Conservation (phyloP, 2,797 vertebrate species). For the Onychomys torridus region DNA sequence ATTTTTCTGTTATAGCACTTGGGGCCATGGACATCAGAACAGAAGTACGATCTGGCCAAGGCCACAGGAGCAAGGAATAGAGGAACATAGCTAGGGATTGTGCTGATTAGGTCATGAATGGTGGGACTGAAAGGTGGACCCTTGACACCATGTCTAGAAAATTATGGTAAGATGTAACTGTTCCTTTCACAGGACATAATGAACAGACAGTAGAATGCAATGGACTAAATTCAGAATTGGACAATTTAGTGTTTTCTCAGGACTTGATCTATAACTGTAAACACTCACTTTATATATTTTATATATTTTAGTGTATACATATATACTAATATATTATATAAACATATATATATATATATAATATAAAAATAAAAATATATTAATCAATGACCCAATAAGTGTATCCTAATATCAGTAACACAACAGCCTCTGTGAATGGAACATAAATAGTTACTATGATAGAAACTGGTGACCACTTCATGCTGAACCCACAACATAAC, state of each 20-base stretch:
- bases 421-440: neutral
- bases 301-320: neutral
- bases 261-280: neutral
- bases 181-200: neutral
- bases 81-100: neutral
- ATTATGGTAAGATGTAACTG: neutral
- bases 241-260: neutral
- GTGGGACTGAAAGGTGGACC: neutral
- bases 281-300: neutral
- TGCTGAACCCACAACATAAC: accelerated
- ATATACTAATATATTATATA: neutral
- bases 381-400: neutral
- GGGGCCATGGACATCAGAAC: neutral
- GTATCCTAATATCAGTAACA: neutral
- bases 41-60: neutral
- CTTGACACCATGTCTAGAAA: neutral
- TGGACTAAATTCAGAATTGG: neutral
- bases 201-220: neutral
- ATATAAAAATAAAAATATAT: neutral
- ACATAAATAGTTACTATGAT: neutral
- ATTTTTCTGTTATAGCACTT: neutral
- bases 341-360: neutral
- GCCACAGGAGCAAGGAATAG: accelerated
- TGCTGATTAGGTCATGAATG: neutral
- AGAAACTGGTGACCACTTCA: neutral